These are phyloP conservation scores for Cataglyphis cursor DNA, from an alignment of 2,888 invertebrate species.

Conservation along the genomic window DNA sequence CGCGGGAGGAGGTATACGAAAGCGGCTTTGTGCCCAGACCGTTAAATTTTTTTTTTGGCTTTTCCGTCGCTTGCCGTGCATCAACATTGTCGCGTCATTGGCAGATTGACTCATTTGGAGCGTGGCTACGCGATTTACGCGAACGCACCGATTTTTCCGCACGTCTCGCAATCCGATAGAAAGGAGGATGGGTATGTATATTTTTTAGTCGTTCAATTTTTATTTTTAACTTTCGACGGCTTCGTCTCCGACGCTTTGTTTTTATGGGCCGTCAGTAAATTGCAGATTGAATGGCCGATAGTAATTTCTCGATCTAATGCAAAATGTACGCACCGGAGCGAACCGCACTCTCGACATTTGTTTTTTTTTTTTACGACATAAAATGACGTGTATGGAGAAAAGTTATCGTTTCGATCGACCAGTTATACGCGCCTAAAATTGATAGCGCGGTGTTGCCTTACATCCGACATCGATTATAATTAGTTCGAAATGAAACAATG, in stretches of 20 bases:
- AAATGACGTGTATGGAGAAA: neutral
- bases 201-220: constrained; percentile 61
- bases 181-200: constrained; percentile 3
- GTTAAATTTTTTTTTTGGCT: constrained; percentile 47
- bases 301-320: constrained; percentile 58
- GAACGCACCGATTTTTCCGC: constrained; percentile 48
- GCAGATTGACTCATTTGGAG: constrained; percentile 64
- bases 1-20: constrained; percentile 14
- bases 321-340: constrained; percentile 24
- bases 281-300: constrained; percentile 55
- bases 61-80: constrained; percentile 49
- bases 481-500: constrained; percentile 29
- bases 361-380: constrained; percentile 15
- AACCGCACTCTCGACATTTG: neutral
- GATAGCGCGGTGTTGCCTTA: constrained; percentile 7
- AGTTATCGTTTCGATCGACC: neutral
- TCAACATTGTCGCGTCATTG: constrained; percentile 64
- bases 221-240: constrained; percentile 58
- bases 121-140: constrained; percentile 6
- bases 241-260: constrained; percentile 28
- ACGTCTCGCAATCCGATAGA: constrained; percentile 19
- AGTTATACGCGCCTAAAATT: neutral
- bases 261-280: constrained; percentile 66
- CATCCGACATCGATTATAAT: constrained; percentile 38
- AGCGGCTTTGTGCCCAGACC: neutral